Base-by-base conservation (phyloP, 2,113 vertebrate genomes). In the Struthidea cinerea region DNA sequence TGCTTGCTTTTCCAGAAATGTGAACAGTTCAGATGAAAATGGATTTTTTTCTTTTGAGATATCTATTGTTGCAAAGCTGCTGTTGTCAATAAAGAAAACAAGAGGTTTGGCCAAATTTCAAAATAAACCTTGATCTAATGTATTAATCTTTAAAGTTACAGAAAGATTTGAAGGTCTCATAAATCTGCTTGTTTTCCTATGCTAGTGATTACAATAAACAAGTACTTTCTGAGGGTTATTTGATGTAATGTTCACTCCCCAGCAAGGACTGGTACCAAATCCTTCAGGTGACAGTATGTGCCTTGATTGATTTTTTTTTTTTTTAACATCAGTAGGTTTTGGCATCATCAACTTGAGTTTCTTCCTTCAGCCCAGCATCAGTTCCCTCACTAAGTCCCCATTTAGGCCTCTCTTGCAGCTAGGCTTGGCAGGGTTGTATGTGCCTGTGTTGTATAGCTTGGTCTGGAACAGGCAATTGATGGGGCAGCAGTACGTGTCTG, bases 1-100 rank as follows among this genome's bases (percentile, higher is more conserved):
- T n/a, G 60, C 78, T 95, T 93, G 39, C 56, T 94, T 92, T 70
- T 84, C 61, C 30, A 88, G 55, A 90, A 84, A 89, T 81, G 60
- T 56, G 47, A 86, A 74, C 23, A 39, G 79, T 69, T 88, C 59
- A 63, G 47, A 37, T 32, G 56, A 90, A 90, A 93, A 74, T 28
- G 6, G 46, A 44, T 84, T 53, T 67, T 67, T 89, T 92, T 93
- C 21, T 42, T 80, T 77, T 47, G 24, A 86, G 33, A 8, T 77
- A 35, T 35, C 60, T 92, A 2, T 77, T 83, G 59, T 57, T 93
- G 79, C 8, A 26, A 87, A 93, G 60, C 60, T 81, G 27, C 68
- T 52, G 4, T 63, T 90, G 59, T 67, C 76, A 94, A 63, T 77
- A 90, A 86, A 35, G 46, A 83, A 88, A 88, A 60, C 13, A 90